These are phyloP conservation scores for Dasypolia templi DNA, from an alignment of 2,888 invertebrate genomes.

Conservation along the genomic window DNA sequence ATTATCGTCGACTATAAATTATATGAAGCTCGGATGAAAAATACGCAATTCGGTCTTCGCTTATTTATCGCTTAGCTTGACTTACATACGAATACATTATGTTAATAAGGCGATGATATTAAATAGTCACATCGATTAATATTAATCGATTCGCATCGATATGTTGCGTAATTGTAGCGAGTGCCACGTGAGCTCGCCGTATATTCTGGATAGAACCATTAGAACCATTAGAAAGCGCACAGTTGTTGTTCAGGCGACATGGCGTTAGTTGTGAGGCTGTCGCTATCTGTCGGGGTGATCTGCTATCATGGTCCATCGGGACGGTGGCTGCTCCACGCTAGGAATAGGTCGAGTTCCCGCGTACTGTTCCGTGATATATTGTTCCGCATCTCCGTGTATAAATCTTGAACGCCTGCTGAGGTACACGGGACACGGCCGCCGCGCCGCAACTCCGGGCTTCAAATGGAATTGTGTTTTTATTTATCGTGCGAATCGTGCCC, in stretches of 20 bases:
- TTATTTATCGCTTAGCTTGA: constrained; percentile 87
- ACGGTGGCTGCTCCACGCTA: constrained; percentile 87
- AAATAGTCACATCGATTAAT: constrained; percentile 74
- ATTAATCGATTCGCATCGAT: constrained; percentile 75
- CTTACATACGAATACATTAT: constrained; percentile 86
- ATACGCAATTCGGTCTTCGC: constrained; percentile 87
- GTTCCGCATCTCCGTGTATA: constrained; percentile 89
- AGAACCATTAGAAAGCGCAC: constrained; percentile 70
- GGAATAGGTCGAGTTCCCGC: constrained; percentile 90
- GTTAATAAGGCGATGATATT: constrained; percentile 77
- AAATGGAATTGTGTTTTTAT: constrained; percentile 91
- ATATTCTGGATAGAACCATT: constrained; percentile 68
- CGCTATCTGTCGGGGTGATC: constrained; percentile 84
- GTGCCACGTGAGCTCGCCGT: constrained; percentile 59
- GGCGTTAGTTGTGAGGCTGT: constrained; percentile 77
- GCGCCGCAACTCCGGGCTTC: constrained; percentile 86
- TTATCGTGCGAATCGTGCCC: constrained; percentile 89
- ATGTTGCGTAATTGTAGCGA: constrained; percentile 63
- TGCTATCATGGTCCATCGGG: constrained; percentile 86
- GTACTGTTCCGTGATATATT: constrained; percentile 89
- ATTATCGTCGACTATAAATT: constrained; percentile 90
- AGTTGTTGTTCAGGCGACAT: constrained; percentile 74
- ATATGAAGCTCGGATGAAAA: constrained; percentile 89
- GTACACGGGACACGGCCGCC: constrained; percentile 89
- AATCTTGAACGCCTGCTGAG: constrained; percentile 91